phyloP scores from a whole-genome alignment of 2,113 vertebrate genomes.

The Phalacrocorax aristotelis region DNA sequence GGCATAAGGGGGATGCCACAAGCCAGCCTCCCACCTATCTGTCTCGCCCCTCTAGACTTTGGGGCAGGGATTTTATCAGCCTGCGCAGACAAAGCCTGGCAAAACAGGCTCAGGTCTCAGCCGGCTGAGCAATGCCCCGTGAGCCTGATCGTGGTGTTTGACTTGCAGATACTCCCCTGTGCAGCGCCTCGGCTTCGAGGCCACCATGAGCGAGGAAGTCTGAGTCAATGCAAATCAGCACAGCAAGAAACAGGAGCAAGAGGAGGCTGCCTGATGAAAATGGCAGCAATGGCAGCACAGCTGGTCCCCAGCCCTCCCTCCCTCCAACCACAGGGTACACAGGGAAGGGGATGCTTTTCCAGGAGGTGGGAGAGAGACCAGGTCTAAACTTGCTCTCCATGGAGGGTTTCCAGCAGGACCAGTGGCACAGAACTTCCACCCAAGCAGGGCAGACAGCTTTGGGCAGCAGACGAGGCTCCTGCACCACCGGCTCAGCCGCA shows the following conservation, averaged over 20 bases:
- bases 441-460: neutral
- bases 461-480: neutral
- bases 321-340: neutral
- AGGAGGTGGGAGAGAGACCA: neutral
- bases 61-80: neutral
- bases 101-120: neutral
- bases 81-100: neutral
- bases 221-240: conserved; percentile 1
- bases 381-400: neutral
- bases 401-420: neutral
- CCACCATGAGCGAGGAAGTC: neutral
- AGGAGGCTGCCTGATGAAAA: neutral
- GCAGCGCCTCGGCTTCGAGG: neutral
- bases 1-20: neutral
- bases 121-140: neutral
- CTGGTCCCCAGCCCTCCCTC: neutral
- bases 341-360: neutral
- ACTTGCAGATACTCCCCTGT: neutral
- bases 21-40: fast-evolving
- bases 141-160: neutral
- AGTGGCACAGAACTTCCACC: neutral
- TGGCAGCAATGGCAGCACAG: neutral
- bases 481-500: neutral
- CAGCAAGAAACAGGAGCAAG: neutral
- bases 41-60: neutral